Base-by-base conservation (phyloP, 2,888 invertebrate species). In the Drosophila vallismaia region DNA sequence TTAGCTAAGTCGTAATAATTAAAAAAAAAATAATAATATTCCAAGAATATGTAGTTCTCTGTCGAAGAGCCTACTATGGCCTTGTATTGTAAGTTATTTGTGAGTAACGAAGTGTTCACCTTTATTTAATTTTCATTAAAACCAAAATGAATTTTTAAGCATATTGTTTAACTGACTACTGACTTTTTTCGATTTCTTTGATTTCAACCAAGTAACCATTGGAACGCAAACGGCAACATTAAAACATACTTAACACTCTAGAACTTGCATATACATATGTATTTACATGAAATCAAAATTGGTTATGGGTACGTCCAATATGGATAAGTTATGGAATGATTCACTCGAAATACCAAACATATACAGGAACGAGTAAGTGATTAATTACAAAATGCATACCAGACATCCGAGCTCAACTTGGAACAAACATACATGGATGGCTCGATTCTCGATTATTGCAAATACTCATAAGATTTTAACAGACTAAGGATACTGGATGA, bases 341-440 rank as follows among this genome's bases (percentile, higher is more conserved):
- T 36, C 5, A 36, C 5, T 36, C n/a, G 36, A 36, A 36, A 36
- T 12, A 36, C 36, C n/a, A 36, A 36, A 36, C 36, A 36, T 36
- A 36, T 12, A 36, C n/a, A n/a, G 36, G 36, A 36, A 36, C n/a
- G 4, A 36, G 36, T 33, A 33, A 8, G 33, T 36, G 12, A 36
- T 36, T 36, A 12, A 36, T 36, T 36, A 36, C 36, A 36, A 36
- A 36, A 36, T 36, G 36, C 36, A 36, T 36, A 36, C n/a, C n/a
- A 36, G 36, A 36, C 26, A 19, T 46, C 33, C 33, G 48, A 14
- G 19, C 36, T 36, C 19, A 57, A 56, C 36, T 49, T 12, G 40
- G 53, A 52, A 31, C 40, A 42, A 28, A 50, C 49, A 57, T 50
- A 31, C 19, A 51, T n/a, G 19, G 52, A 29, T 19, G 36, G 40